Evolutionary conservation across 2,888 invertebrate genomes (phyloP), one percentile per base, ranked within the genome.

Genomic region (Calliscelio sp.): DNA sequence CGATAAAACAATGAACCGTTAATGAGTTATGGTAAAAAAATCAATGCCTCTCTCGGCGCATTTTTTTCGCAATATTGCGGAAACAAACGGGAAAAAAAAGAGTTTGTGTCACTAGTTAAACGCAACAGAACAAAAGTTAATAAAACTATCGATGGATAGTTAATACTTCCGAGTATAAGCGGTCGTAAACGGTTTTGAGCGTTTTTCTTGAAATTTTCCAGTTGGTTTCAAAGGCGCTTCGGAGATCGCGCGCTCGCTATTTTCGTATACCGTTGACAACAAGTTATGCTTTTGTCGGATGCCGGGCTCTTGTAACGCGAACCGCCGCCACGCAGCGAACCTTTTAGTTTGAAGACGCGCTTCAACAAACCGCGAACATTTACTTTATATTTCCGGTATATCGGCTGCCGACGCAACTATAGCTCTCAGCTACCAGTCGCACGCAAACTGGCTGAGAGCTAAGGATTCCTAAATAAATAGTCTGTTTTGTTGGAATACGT

Each of bases 241-340:
- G 38, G 14, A n/a, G n/a, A n/a, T n/a, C 25, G 20, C 46, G 38
- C 51, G 32, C 35, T 61, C 41, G 81, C 81, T 81, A 85, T 85
- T 84, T 84, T 84, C 75, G 85, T 79, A n/a, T n/a, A 51, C 74
- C 75, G 81, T 79, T 84, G 85, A 85, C 85, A 85, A 73, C 77
- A 38, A 85, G 81, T 83, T 75, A 81, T 73, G 83, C 73, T 63
- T 66, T 81, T 68, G 68, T 74, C 73, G 78, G 75, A 59, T 28
- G 81, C 70, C 71, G 68, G 68, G 53, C 53, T 51, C 65, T 73
- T 71, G 77, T 73, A 78, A 61, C 77, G 73, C 66, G 55, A 57
- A 70, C 28, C 35, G 55, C 38, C 73, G 68, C 38, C 65, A 63
- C 25, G 70, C 80, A 80, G 80, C 75, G 63, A 81, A 81, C 55